Conservation (phyloP, 2,797 vertebrate genomes). For the Anas bernieri region DNA sequence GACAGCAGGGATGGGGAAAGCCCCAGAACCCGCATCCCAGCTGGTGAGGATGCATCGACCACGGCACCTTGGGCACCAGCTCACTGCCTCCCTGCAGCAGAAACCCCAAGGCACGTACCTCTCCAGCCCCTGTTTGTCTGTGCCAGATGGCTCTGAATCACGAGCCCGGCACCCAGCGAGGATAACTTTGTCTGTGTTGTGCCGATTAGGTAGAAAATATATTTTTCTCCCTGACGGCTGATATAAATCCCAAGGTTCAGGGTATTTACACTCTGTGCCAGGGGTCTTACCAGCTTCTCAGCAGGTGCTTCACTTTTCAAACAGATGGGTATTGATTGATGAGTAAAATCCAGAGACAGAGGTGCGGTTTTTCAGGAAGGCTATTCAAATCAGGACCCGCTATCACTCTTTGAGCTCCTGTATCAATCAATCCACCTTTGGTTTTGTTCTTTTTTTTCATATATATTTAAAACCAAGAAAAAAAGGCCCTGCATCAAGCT, state of each 20-base stretch:
- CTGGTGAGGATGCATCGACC: not conserved
- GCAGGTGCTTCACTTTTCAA: constrained; percentile 17
- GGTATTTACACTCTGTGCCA: constrained; percentile 1
- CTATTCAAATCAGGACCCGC: not conserved
- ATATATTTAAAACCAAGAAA: constrained; percentile 1
- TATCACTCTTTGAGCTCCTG: not conserved
- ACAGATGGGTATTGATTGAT: constrained; percentile 28
- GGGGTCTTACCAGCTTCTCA: constrained; percentile 27
- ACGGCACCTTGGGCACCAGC: not conserved
- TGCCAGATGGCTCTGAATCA: not conserved
- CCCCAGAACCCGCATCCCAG: not conserved
- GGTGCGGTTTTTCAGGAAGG: not conserved
- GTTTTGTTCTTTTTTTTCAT: not conserved
- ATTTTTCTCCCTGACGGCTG: not conserved
- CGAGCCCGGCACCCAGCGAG: not conserved
- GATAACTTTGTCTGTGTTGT: not conserved
- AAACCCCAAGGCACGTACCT: not conserved
- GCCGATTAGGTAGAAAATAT: not conserved
- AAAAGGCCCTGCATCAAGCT: not conserved
- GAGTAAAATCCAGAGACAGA: constrained; percentile 8
- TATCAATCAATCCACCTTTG: not conserved
- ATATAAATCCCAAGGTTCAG: not conserved
- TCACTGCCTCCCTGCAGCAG: accelerated
- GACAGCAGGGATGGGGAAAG: accelerated
- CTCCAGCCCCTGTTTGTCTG: not conserved